phyloP scores from a whole-genome alignment of 2,888 invertebrate species.

The Cylloceria caligata region DNA sequence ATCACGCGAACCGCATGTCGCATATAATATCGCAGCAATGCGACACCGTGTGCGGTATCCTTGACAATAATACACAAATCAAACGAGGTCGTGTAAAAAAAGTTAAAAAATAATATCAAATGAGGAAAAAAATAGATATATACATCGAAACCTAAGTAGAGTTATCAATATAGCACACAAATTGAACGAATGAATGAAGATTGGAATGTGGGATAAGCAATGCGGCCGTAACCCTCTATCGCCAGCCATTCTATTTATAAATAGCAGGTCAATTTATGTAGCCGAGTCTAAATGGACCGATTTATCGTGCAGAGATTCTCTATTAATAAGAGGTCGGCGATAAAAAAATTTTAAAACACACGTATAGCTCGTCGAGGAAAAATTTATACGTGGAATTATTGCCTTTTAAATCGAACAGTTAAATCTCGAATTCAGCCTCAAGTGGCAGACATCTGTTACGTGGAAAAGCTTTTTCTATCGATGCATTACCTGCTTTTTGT shows the following conservation, averaged over 20 bases:
- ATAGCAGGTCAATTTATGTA: constrained; percentile 56
- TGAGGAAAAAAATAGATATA: not conserved
- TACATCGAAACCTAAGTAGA: not conserved
- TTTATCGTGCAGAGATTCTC: constrained; percentile 49
- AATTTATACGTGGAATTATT: not conserved
- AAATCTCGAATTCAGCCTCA: not conserved
- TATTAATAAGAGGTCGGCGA: constrained; percentile 40
- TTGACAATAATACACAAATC: constrained; percentile 3
- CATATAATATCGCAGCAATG: constrained; percentile 2
- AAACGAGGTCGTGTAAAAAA: not conserved
- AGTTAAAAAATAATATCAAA: no score
- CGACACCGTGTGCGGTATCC: constrained; percentile 19
- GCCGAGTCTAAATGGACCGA: constrained; percentile 46
- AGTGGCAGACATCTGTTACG: not conserved
- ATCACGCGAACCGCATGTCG: not conserved
- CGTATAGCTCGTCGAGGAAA: not conserved
- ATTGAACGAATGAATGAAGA: constrained; percentile 62
- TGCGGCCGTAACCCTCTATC: constrained; percentile 58
- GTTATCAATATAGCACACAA: constrained; percentile 31
- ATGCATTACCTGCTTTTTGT: not conserved
- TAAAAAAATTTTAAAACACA: constrained; percentile 5
- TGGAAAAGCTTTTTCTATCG: not conserved
- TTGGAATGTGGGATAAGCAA: constrained; percentile 57
- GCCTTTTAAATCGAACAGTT: not conserved
- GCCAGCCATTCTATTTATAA: constrained; percentile 61